Evolutionary conservation across 2,888 invertebrate species (phyloP).

Genomic region (Drosophila phalerata): DNA sequence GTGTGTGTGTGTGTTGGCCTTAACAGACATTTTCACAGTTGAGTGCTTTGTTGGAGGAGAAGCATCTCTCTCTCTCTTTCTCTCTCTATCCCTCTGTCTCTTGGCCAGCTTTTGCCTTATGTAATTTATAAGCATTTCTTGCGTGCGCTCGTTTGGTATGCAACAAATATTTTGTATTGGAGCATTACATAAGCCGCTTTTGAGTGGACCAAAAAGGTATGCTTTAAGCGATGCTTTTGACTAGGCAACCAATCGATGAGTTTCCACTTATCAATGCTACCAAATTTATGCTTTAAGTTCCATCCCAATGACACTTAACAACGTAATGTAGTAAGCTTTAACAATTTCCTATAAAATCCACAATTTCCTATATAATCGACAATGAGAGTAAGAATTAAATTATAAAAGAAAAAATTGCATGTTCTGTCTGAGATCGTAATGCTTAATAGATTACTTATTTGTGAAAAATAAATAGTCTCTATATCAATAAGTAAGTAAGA

Average conservation of each 20-base stretch:
- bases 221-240: conserved; percentile 55
- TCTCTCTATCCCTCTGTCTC: not conserved
- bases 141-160: conserved; percentile 67
- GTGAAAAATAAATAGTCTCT: not conserved
- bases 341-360: not conserved
- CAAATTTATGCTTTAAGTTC: conserved; percentile 21
- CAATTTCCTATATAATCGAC: not conserved
- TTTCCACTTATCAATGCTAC: conserved; percentile 6
- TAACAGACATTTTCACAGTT: conserved; percentile 81
- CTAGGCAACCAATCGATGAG: conserved; percentile 49
- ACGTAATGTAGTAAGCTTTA: conserved; percentile 1
- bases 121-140: conserved; percentile 78
- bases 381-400: not conserved
- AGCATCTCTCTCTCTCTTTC: conserved; percentile 26
- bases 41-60: conserved; percentile 72
- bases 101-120: conserved; percentile 49
- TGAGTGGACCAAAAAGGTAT: conserved; percentile 46
- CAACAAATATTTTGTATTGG: conserved; percentile 69
- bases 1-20: conserved; percentile 64
- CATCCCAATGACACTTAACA: not conserved
- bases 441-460: conserved; percentile 7
- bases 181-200: conserved; percentile 62
- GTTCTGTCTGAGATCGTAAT: too few relatives aligned
- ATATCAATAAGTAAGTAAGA: conserved; percentile 5
- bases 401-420: not conserved